These are phyloP conservation scores for Plutella xylostella DNA, from an alignment of 2,888 invertebrate genomes.

Conservation along the genomic window DNA sequence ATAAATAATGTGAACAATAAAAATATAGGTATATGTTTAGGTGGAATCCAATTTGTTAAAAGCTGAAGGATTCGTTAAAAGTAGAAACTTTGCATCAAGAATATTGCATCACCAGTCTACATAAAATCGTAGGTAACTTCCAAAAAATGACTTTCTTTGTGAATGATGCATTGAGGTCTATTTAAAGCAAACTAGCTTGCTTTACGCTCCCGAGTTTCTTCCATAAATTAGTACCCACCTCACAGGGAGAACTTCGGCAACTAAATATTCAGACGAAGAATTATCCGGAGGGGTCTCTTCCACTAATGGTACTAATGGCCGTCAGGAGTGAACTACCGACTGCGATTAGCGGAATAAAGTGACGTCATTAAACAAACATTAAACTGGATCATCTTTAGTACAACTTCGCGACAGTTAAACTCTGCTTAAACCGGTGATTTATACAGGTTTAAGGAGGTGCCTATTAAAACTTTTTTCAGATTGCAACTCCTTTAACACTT, in stretches of 20 bases:
- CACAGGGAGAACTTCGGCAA: neutral
- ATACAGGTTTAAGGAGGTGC: slow-evolving; percentile 65
- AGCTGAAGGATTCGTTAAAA: too few relatives aligned
- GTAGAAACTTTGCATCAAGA: too few relatives aligned
- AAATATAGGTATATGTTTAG: too few relatives aligned
- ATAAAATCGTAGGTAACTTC: too few relatives aligned
- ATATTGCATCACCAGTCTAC: too few relatives aligned
- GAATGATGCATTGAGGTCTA: neutral
- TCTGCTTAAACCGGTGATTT: slow-evolving; percentile 57
- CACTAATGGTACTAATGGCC: neutral
- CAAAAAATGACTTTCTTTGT: neutral
- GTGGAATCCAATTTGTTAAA: too few relatives aligned
- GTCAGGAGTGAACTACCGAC: slow-evolving; percentile 1
- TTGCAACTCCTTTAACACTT: slow-evolving; percentile 68
- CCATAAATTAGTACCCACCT: neutral
- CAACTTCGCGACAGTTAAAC: slow-evolving; percentile 53
- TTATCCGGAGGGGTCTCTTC: neutral
- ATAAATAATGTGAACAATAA: too few relatives aligned
- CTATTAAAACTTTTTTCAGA: slow-evolving; percentile 69
- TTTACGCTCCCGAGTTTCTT: neutral
- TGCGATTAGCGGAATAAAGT: slow-evolving; percentile 35
- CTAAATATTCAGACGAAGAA: neutral
- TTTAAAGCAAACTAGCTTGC: neutral
- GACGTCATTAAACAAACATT: slow-evolving; percentile 50
- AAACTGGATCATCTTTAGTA: slow-evolving; percentile 50